Evolutionary conservation across 2,888 invertebrate genomes (phyloP), one percentile per base, ranked within the genome.

Genomic region (Apamea epomidion): DNA sequence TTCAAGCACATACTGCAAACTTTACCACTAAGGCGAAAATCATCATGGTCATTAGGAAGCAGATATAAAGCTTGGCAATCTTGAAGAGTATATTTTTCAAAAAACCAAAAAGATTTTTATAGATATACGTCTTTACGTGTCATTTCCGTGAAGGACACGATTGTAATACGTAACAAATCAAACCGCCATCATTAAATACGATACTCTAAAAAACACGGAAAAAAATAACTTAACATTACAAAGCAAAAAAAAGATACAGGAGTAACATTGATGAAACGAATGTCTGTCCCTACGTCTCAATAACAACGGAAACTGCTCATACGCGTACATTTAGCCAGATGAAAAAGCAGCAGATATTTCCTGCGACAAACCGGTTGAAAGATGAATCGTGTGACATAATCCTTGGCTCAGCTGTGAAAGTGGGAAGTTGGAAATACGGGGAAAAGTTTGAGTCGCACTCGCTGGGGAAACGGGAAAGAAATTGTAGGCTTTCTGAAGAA

Each of bases 381-480:
- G 93, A 94, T 92, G 92, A 93, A 93, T 93, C 90, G 91, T 73
- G 89, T 87, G 92, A 92, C 90, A 90, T 92, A 92, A 90, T 91
- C 89, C 89, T 88, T 90, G 86, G 88, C 85, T 89, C 87, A 88
- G 89, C 82, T 88, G 67, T 67, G 58, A 83, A 83, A 81, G 62
- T 68, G 68, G 77, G 73, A 51, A 67, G 65, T 80, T 71, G 73
- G 80, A 89, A 65, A 88, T 82, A 90, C 76, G 87, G 81, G 14
- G 8, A 1, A 72, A 74, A 83, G 72, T 84, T 83, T 72, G 42
- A 51, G 37, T 71, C 83, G 64, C 62, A 71, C 72, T 75, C 83
- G 82, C 29, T 74, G 70, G 48, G 21, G 8, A 81, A 54, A 16
- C 12, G 25, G 32, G 6, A 37, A 3, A 25, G 51, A 42, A 67